Percentiles rank a stretch among this genome's conserved stretches.
Conservation (phyloP, 2,888 invertebrate genomes). For the Pimpla rufipes region DNA sequence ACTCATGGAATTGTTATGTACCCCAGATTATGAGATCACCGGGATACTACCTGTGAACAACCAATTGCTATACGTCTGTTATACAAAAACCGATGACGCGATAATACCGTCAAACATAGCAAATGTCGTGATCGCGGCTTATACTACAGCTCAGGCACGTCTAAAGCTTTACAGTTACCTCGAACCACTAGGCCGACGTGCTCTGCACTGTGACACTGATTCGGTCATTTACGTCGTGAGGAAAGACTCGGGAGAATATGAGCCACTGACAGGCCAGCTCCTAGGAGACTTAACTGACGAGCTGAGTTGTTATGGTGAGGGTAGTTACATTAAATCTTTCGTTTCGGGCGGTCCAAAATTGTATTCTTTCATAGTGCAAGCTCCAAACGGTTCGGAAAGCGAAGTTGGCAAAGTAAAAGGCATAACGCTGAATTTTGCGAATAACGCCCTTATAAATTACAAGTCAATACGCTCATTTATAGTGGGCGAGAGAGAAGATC, state of each 20-base stretch:
- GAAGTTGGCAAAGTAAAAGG: constrained; percentile 74
- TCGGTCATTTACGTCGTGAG: constrained; percentile 73
- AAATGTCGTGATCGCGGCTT: constrained; percentile 62
- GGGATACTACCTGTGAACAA: constrained; percentile 65
- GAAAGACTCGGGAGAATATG: constrained; percentile 71
- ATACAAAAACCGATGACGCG: too few species aligned
- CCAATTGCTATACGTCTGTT: constrained; percentile 63
- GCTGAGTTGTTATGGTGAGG: not conserved
- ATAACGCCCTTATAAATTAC: not conserved
- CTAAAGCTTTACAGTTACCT: not conserved
- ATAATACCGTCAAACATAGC: constrained; percentile 64
- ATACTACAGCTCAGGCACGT: too few species aligned
- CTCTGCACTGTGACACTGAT: constrained; percentile 81
- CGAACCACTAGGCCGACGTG: constrained; percentile 74
- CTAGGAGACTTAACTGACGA: not conserved
- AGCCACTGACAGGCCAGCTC: constrained; percentile 36
- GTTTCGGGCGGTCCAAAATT: constrained; percentile 80
- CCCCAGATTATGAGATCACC: constrained; percentile 66
- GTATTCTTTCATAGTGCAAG: constrained; percentile 73
- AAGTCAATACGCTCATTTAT: too few species aligned
- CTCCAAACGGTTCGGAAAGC: constrained; percentile 44
- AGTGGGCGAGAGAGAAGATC: too few species aligned
- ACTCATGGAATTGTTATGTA: constrained; percentile 57
- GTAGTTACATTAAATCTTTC: not conserved
- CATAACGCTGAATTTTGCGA: constrained; percentile 70